Evolutionary conservation across 2,888 invertebrate species (phyloP), one percentile per base, ranked within the genome.

Genomic region (Stenchaetothrips biformis): DNA sequence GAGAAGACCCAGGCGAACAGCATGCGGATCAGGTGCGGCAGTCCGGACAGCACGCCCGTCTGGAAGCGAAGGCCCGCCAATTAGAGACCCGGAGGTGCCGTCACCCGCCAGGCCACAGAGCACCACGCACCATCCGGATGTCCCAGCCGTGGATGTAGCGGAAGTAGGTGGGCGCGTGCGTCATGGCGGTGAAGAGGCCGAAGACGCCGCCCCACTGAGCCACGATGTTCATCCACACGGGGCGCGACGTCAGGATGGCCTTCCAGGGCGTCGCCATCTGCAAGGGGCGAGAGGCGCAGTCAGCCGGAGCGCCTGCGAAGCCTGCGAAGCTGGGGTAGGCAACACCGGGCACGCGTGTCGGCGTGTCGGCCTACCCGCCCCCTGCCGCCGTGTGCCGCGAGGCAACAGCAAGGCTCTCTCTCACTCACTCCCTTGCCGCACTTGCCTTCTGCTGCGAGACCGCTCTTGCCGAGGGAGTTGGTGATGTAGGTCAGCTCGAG

Each of bases 101-200:
- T 62, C 62, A 62, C 62, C 62, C 62, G 62, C 62, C 18, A 16
- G 16, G 48, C 16, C 21, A 48, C 27, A 25, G 77, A 47, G 21
- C 25, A n/a, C 48, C 82, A 84, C 88, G 86, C 87, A 92, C 93
- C 85, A 90, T 89, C 85, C 89, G 89, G 47, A 93, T 91, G 83
- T 91, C 88, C 90, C 91, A 92, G 78, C 92, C 91, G 83, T 93
- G 91, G 79, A 93, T 89, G 80, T 90, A 88, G 82, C 90, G 91
- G 84, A 93, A 91, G 84, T 93, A 93, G 0, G 91, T 91, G 0
- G 93, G 93, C 0, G 91, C 89, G 85, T 93, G 91, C 0, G 92
- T 92, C 89, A 92, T 90, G 21, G 93, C 86, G 0, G 92, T 92
- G 78, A 92, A 90, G 37, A 92, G 87, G 1, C 92, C 92, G 92